Evolutionary conservation across 2,113 vertebrate species (phyloP).

Genomic region (Clupea harengus): DNA sequence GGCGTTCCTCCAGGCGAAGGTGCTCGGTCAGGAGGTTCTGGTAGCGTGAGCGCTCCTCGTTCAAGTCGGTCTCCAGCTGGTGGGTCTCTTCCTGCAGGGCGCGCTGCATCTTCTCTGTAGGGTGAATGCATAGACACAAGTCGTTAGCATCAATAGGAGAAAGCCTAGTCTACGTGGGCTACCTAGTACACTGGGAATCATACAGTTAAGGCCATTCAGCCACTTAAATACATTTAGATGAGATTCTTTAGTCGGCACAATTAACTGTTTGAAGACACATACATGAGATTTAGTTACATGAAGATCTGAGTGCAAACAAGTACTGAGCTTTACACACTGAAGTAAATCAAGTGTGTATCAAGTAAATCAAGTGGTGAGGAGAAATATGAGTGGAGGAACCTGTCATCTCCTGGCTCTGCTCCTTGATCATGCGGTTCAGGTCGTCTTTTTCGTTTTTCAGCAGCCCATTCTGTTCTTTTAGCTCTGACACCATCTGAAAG

Average conservation of each 20-base stretch:
- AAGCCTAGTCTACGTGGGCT: background rate
- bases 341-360: background rate
- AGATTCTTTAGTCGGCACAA: background rate
- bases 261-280: background rate
- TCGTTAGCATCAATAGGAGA: background rate
- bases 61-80: constrained; percentile 91
- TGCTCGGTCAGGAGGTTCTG: constrained; percentile 97
- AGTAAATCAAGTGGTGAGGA: background rate
- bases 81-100: constrained; percentile 85
- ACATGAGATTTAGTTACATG: background rate
- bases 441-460: constrained; percentile 93
- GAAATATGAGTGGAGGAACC: constrained; percentile 62
- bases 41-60: constrained; percentile 91
- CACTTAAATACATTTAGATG: background rate
- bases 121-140: background rate
- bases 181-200: too few relatives aligned
- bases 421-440: constrained; percentile 86
- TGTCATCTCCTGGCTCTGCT: constrained; percentile 92
- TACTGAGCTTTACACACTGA: background rate
- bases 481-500: constrained; percentile 82
- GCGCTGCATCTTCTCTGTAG: constrained; percentile 87
- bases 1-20: constrained; percentile 91
- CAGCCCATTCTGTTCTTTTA: constrained; percentile 87
- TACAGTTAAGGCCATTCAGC: background rate
- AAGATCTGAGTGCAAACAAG: background rate